Evolutionary conservation across 2,113 vertebrate genomes (phyloP).

Genomic region (Antigone vipio): DNA sequence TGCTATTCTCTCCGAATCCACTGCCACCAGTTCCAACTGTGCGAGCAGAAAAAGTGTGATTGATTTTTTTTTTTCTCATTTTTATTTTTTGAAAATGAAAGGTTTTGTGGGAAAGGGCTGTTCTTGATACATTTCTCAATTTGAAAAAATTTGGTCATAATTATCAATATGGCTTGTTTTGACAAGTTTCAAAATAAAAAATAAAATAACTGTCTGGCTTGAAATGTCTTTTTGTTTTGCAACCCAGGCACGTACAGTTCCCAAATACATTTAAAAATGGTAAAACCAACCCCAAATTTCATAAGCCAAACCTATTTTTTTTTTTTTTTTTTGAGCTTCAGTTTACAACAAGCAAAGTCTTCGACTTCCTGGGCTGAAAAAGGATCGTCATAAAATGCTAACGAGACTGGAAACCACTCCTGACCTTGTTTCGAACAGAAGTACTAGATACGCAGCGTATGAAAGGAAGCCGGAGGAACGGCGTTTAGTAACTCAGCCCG

Average conservation of each 20-base stretch:
- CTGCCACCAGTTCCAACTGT: neutral
- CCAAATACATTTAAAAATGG: constrained; percentile 37
- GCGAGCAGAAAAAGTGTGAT: constrained; percentile 6
- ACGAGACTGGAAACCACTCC: neutral
- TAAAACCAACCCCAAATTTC: constrained; percentile 44
- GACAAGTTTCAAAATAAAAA: constrained; percentile 23
- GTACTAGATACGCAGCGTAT: neutral
- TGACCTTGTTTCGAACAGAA: neutral
- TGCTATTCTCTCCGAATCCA: constrained; percentile 25
- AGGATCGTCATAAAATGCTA: neutral
- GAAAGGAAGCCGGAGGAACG: neutral
- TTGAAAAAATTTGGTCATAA: neutral
- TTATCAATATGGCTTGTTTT: constrained; percentile 29
- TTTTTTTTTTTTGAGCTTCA: neutral
- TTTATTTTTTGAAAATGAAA: constrained; percentile 1
- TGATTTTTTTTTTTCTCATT: neutral
- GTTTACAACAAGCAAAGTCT: neutral
- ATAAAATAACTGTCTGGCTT: neutral
- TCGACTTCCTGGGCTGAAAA: neutral
- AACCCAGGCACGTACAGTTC: neutral
- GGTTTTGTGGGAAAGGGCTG: constrained; percentile 6
- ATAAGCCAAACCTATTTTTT: neutral
- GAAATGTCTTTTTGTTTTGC: constrained; percentile 40
- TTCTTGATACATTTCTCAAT: neutral
- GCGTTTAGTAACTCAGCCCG: neutral